Evolutionary conservation across 2,113 vertebrate species (phyloP).

Genomic region (Phoenicopterus ruber): DNA sequence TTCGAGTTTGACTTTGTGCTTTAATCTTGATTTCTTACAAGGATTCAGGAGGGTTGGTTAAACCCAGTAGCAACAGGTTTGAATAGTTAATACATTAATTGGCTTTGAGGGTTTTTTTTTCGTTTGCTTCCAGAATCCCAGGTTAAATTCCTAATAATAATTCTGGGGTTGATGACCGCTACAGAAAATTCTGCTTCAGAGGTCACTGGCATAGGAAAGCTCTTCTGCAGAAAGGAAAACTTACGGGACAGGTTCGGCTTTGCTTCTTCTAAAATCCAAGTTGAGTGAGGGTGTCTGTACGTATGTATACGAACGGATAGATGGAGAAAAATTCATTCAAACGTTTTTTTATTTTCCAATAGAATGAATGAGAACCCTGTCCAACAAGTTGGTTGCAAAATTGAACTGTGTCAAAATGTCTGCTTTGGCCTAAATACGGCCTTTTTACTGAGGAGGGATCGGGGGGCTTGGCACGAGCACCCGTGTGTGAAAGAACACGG

Average conservation of each 20-base stretch:
- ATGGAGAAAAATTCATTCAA: background rate
- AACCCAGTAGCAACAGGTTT: background rate
- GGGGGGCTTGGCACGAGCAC: accelerated
- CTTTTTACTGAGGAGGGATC: background rate
- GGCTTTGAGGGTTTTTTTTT: background rate
- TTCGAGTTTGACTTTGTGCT: background rate
- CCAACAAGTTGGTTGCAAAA: background rate
- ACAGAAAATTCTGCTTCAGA: background rate
- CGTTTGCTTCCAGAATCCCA: background rate
- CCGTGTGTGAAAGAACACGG: accelerated
- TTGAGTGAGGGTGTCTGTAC: background rate
- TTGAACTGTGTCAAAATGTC: background rate
- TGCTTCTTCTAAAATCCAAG: background rate
- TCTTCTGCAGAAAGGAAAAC: background rate
- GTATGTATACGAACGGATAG: accelerated
- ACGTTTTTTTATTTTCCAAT: background rate
- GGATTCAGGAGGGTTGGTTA: background rate
- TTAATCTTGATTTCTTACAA: background rate
- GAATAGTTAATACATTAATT: background rate
- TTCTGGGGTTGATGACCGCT: background rate
- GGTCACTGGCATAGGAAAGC: background rate
- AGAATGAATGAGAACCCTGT: background rate
- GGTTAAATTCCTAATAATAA: background rate
- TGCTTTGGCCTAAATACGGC: background rate
- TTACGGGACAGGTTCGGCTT: background rate